These are phyloP conservation scores for Tokudaia tokunoshimensis DNA, from an alignment of 2,797 vertebrate genomes.

Conservation along the genomic window DNA sequence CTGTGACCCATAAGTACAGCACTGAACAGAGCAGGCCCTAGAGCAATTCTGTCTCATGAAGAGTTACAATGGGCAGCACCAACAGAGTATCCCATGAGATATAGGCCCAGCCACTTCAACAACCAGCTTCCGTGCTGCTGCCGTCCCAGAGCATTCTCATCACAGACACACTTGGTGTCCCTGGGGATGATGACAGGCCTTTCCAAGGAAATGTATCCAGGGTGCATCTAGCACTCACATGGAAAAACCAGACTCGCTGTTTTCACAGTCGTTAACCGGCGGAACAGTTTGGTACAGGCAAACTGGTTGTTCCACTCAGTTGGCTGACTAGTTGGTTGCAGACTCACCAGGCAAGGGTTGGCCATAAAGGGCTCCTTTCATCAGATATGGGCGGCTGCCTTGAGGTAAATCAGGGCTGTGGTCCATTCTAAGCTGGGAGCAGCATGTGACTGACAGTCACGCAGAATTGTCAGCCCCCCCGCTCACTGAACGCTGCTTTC, in stretches of 20 bases:
- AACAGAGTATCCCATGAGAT: accelerated
- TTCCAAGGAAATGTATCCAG: not conserved
- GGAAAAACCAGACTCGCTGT: not conserved
- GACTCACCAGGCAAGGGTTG: not conserved
- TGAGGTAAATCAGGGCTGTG: not conserved
- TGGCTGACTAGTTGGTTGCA: not conserved
- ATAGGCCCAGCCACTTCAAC: accelerated
- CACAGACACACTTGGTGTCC: accelerated
- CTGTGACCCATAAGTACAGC: accelerated
- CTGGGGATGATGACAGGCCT: not conserved
- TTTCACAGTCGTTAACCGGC: not conserved
- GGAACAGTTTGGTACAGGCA: not conserved
- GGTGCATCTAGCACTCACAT: accelerated
- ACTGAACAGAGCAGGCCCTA: accelerated
- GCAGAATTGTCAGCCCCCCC: not conserved
- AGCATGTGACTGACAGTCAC: not conserved
- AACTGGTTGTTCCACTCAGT: conserved; percentile 1
- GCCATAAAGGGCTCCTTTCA: not conserved
- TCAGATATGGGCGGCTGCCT: not conserved
- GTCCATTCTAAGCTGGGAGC: not conserved
- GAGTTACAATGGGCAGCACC: accelerated
- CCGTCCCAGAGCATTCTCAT: not conserved
- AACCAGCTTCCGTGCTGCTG: not conserved
- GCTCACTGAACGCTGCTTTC: not conserved
- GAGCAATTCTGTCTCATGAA: accelerated